Base-by-base conservation (phyloP, 1,140 invertebrate genomes). In the Bombus haemorrhoidalis region DNA sequence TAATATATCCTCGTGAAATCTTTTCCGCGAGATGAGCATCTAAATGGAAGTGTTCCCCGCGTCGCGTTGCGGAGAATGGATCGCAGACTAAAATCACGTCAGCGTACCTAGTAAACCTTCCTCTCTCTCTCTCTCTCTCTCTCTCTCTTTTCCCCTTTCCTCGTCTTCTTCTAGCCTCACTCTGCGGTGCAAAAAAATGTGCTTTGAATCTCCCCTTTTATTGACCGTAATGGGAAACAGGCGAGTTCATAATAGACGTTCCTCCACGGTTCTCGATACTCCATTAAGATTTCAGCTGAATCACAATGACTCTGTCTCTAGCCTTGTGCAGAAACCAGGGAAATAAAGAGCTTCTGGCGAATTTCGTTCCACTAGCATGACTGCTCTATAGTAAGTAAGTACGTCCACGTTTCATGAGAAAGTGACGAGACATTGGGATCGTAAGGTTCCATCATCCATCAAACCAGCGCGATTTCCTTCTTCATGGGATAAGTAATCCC, bases 281-380 rank as follows among this genome's bases (percentile, higher is more conserved):
- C 89, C 85, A 90, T 89, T 89, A 89, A 89, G 85, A 89, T 85
- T 89, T 90, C 81, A 89, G 89, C 89, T 87, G 89, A 90, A 90
- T 90, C 88, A 90, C 41, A 89, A 85, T 89, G 89, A 90, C 85
- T 81, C 43, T 57, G 28, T 47, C 37, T 39, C 68, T 62, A 34
- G 34, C 8, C 75, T 34, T 12, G 25, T 12, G 47, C 32, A 8
- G n/a, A 15, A 64, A 28, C 66, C 39, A 71, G 39, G 80, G 28
- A 37, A 62, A 86, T 72, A 81, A 62, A 66, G 73, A 59, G 72
- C 34, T 57, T 62, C 76, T 62, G 13, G 69, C 53, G 85, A 75
- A 87, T 90, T 87, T 62, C 81, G 68, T 75, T 87, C 85, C 62
- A 47, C 28, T 64, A 66, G 25, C 84, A 41, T 83, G 87, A 89